Evolutionary conservation across 2,797 vertebrate species (phyloP).

Genomic region (Sciurus carolinensis): DNA sequence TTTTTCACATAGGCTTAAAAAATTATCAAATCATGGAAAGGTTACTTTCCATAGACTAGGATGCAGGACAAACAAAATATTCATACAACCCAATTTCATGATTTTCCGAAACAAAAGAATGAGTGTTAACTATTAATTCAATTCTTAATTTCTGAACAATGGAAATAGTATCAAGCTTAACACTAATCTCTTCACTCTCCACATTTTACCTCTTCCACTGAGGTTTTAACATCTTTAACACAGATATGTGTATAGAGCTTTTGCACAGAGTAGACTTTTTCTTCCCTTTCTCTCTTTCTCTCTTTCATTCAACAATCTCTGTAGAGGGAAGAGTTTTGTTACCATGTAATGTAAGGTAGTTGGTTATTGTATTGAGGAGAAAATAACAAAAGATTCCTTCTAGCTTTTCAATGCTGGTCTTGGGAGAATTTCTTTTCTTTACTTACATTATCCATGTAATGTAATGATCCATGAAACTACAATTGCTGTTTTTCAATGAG

Average conservation of each 20-base stretch:
- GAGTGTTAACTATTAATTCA: neutral
- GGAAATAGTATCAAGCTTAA: conserved; percentile 50
- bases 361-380: neutral
- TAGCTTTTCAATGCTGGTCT: neutral
- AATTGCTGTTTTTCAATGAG: neutral
- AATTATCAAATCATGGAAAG: neutral
- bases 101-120: neutral
- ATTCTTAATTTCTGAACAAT: neutral
- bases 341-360: neutral
- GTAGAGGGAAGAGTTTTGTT: neutral
- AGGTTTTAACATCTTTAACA: neutral
- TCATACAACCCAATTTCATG: neutral
- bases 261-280: neutral
- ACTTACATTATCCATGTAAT: conserved; percentile 6
- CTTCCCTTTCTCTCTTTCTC: neutral
- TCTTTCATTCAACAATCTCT: neutral
- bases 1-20: neutral
- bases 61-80: neutral
- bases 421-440: neutral
- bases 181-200: neutral
- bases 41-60: neutral
- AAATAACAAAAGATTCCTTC: neutral
- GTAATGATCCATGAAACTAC: neutral
- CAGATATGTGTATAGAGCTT: neutral
- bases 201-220: neutral